These are phyloP conservation scores for Euthynnus affinis DNA, from an alignment of 2,797 vertebrate genomes.

Conservation along the genomic window DNA sequence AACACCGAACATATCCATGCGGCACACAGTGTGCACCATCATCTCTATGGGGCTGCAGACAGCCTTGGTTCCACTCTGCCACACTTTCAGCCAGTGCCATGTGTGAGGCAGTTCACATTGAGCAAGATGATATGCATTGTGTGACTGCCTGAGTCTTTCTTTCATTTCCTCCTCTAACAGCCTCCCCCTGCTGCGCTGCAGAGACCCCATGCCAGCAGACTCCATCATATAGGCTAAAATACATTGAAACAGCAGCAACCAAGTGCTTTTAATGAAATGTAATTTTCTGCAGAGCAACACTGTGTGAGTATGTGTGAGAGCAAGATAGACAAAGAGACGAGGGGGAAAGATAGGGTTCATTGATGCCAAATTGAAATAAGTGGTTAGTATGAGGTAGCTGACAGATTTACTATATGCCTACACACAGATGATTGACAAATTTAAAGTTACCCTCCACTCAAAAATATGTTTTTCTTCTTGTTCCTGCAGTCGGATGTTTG, in stretches of 20 bases:
- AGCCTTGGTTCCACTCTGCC: conserved; percentile 21
- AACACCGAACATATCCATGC: conserved; percentile 2
- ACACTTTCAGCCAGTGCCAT: conserved; percentile 23
- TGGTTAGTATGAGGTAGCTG: neutral
- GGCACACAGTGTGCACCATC: conserved; percentile 4
- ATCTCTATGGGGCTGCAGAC: neutral
- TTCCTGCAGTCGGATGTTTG: neutral
- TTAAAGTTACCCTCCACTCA: neutral
- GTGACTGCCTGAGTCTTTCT: conserved; percentile 27
- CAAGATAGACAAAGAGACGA: neutral
- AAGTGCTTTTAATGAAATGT: conserved; percentile 58
- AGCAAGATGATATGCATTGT: conserved; percentile 41
- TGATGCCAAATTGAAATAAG: conserved; percentile 27
- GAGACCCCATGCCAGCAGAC: conserved; percentile 38
- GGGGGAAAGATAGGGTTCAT: neutral
- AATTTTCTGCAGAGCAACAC: conserved; percentile 36
- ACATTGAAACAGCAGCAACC: conserved; percentile 47
- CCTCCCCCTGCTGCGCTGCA: conserved; percentile 52
- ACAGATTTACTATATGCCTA: conserved; percentile 2
- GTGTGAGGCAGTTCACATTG: conserved; percentile 36
- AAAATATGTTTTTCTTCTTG: neutral
- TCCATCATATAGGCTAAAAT: conserved; percentile 14
- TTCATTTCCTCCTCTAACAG: conserved; percentile 56
- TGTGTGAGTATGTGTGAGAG: neutral
- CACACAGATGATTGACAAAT: neutral